Percentiles rank a stretch among this genome's conserved stretches.
These are phyloP conservation scores for Brachystomella parvula DNA, from an alignment of 1,140 invertebrate genomes.

Conservation along the genomic window DNA sequence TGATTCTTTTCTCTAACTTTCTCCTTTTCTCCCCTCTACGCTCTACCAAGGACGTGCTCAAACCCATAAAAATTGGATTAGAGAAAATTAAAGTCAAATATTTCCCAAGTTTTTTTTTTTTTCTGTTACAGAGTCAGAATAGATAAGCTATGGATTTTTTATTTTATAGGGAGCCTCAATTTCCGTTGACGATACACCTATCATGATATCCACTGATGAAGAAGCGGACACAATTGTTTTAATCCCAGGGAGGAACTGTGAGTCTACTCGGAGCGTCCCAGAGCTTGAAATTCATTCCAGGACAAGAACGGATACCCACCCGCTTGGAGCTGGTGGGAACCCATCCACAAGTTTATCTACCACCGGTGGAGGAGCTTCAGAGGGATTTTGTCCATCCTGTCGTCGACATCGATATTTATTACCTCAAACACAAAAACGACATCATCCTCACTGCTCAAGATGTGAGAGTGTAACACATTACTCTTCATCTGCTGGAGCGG, in stretches of 20 bases:
- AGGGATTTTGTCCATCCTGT: background rate
- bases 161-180: slow-evolving; percentile 27
- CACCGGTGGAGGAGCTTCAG: background rate
- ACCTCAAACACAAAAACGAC: slow-evolving; percentile 19
- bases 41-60: no score
- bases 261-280: slow-evolving; percentile 69
- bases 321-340: slow-evolving; percentile 1
- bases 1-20: no score
- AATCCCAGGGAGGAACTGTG: slow-evolving; percentile 18
- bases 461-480: slow-evolving; percentile 37
- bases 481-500: no score
- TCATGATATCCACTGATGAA: slow-evolving; percentile 35
- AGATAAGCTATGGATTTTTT: background rate
- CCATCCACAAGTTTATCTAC: no score
- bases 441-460: slow-evolving; percentile 24
- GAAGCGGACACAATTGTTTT: slow-evolving; percentile 27
- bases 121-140: background rate
- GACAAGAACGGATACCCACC: slow-evolving; percentile 38
- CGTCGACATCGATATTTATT: slow-evolving; percentile 20
- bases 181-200: slow-evolving; percentile 32
- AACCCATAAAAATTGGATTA: background rate
- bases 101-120: background rate
- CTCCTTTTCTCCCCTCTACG: no score
- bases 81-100: background rate
- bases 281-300: slow-evolving; percentile 79